Conservation (phyloP, 2,113 vertebrate species). For the Catagonus wagneri region DNA sequence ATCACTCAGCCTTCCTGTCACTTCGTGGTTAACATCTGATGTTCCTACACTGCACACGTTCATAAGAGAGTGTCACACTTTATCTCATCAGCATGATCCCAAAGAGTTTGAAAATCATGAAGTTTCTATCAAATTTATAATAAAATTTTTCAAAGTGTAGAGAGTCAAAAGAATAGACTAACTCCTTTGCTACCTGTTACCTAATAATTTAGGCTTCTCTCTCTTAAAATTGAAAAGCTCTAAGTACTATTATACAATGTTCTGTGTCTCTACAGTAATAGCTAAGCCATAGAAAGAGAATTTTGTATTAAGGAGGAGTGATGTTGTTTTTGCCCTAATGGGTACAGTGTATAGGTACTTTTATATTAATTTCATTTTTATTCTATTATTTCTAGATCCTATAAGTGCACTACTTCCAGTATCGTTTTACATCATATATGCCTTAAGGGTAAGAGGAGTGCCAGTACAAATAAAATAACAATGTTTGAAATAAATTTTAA, state of each 20-base stretch:
- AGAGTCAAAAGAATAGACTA: not conserved
- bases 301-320: not conserved
- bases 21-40: not conserved
- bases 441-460: not conserved
- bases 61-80: not conserved
- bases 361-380: not conserved
- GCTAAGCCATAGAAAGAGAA: not conserved
- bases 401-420: not conserved
- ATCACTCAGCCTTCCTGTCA: conserved; percentile 11
- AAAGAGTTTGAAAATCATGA: not conserved
- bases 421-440: conserved; percentile 12
- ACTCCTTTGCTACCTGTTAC: not conserved
- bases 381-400: not conserved
- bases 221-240: conserved; percentile 11
- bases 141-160: not conserved
- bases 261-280: not conserved
- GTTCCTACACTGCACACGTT: not conserved
- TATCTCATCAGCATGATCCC: not conserved
- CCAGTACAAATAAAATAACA: not conserved
- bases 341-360: not conserved
- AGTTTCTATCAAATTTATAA: not conserved
- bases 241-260: not conserved
- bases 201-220: conserved; percentile 22
- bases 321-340: not conserved
- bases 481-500: conserved; percentile 12